A percentile compares a stretch with the other conserved stretches of the same genome.
These are phyloP conservation scores for Dryocosmus kuriphilus DNA, from an alignment of 2,888 invertebrate genomes.

Conservation along the genomic window DNA sequence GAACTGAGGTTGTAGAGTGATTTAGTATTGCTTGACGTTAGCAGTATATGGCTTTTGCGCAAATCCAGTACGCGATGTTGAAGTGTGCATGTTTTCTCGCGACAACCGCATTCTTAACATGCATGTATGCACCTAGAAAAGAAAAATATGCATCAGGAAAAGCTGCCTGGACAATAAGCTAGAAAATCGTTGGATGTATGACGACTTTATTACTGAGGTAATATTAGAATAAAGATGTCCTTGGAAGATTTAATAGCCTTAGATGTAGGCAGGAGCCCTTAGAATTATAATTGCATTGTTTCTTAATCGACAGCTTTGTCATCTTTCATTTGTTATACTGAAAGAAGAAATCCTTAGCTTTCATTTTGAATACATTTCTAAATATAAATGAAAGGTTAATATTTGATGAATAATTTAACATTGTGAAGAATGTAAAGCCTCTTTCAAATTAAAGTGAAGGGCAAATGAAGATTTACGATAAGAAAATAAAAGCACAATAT, in stretches of 20 bases:
- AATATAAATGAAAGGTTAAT: too few species aligned
- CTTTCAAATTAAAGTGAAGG: too few species aligned
- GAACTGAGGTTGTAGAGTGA: neutral
- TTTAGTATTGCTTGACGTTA: slow-evolving; percentile 7
- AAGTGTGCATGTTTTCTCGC: neutral
- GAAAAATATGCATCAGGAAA: slow-evolving; percentile 3
- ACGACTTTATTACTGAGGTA: slow-evolving; percentile 3
- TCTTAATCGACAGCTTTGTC: neutral
- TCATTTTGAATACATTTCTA: too few species aligned
- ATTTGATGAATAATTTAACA: too few species aligned
- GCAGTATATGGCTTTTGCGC: neutral
- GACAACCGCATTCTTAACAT: slow-evolving; percentile 2
- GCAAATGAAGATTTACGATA: too few species aligned
- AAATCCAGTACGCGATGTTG: neutral
- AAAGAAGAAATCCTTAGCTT: neutral
- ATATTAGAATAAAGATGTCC: slow-evolving; percentile 4
- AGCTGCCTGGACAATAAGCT: neutral
- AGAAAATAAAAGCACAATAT: too few species aligned
- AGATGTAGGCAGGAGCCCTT: neutral
- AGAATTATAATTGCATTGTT: neutral
- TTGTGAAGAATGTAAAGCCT: too few species aligned
- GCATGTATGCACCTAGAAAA: neutral
- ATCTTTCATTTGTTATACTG: neutral
- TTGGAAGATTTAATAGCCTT: slow-evolving; percentile 1
- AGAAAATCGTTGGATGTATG: neutral